phyloP scores from a whole-genome alignment of 64 coral and sea anemone species.

The Platygyra sinensis region DNA sequence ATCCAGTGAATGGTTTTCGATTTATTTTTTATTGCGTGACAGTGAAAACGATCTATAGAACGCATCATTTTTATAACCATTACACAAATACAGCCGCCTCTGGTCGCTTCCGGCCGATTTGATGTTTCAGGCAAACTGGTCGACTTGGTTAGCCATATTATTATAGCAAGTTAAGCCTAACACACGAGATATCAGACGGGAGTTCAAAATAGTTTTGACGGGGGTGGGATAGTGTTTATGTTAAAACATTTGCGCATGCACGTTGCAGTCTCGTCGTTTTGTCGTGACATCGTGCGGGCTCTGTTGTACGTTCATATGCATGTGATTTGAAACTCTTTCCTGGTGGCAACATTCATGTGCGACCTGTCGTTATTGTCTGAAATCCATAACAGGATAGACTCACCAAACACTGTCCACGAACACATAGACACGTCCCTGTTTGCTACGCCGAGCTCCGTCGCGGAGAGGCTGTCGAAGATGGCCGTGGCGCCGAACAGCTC shows the following conservation, averaged over 20 bases:
- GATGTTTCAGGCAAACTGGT: no score
- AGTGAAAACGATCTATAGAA: no score
- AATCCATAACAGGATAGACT: constrained; percentile 38
- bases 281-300: constrained; percentile 30
- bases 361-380: constrained; percentile 46
- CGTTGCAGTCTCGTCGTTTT: not conserved
- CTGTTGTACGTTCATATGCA: constrained; percentile 36
- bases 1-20: no score
- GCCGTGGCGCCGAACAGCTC: constrained; percentile 91
- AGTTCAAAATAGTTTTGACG: no score
- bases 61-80: no score
- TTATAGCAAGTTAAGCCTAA: no score
- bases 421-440: constrained; percentile 12
- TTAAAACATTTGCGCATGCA: not conserved
- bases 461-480: constrained; percentile 72
- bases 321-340: constrained; percentile 50
- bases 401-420: not conserved
- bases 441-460: constrained; percentile 34
- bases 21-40: no score
- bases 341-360: constrained; percentile 55
- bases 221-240: not conserved
- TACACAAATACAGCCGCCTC: no score
- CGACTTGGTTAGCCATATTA: no score
- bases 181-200: no score
- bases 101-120: no score